phyloP scores from a whole-genome alignment of 2,797 vertebrate species.

The Thalassophryne amazonica region DNA sequence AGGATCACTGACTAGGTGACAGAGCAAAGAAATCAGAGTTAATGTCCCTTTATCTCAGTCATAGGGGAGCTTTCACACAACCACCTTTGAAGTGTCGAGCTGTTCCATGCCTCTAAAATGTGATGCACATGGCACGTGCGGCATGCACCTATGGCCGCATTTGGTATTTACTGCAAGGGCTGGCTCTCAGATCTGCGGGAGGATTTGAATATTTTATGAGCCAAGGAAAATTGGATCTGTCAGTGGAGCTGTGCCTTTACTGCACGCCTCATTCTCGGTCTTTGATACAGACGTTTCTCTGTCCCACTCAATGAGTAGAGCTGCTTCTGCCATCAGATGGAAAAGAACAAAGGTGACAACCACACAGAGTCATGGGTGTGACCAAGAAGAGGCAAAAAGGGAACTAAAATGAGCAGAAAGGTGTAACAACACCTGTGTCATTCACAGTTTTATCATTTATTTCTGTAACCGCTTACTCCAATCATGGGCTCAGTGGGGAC shows the following conservation, averaged over 20 bases:
- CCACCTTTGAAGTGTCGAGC: slow-evolving; percentile 63
- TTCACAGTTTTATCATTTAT: too few relatives aligned
- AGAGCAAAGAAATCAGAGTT: slow-evolving; percentile 65
- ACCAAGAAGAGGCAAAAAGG: slow-evolving; percentile 16
- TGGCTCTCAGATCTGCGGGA: slow-evolving; percentile 69
- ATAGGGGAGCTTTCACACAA: slow-evolving; percentile 59
- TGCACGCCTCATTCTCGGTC: slow-evolving; percentile 57
- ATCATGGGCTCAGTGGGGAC: too few relatives aligned
- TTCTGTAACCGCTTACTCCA: too few relatives aligned
- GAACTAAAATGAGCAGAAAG: slow-evolving; percentile 6
- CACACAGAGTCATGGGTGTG: slow-evolving; percentile 44
- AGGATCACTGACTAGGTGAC: slow-evolving; percentile 72
- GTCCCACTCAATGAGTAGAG: slow-evolving; percentile 70
- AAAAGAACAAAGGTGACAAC: slow-evolving; percentile 58
- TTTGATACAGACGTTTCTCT: slow-evolving; percentile 75
- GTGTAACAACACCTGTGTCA: slow-evolving; percentile 41
- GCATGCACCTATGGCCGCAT: slow-evolving; percentile 56
- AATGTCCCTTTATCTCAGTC: slow-evolving; percentile 72
- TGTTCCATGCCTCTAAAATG: slow-evolving; percentile 48
- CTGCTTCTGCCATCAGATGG: slow-evolving; percentile 44
- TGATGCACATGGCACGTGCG: slow-evolving; percentile 40
- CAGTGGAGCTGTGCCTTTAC: slow-evolving; percentile 70
- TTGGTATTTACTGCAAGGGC: slow-evolving; percentile 72
- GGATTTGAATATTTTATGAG: slow-evolving; percentile 86
- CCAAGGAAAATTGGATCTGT: slow-evolving; percentile 78